Percentiles rank a stretch among this genome's conserved stretches.
Evolutionary conservation across 2,888 invertebrate species (phyloP).

Genomic region (Fragum sueziense): DNA sequence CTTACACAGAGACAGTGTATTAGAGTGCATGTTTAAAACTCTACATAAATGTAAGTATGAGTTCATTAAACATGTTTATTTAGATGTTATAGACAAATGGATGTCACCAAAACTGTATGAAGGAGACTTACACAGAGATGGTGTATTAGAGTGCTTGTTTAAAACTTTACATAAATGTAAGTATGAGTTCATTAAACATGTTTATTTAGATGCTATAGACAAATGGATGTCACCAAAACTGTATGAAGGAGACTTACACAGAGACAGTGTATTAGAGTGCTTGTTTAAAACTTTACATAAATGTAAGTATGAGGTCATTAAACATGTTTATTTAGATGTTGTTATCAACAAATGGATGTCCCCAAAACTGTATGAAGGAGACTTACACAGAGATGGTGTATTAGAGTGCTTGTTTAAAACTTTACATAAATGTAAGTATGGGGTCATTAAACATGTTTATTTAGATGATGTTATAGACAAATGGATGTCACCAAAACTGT

Average conservation of each 20-base stretch:
- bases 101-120: conserved; percentile 45
- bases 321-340: conserved; percentile 58
- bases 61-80: too few relatives aligned
- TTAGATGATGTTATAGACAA: conserved; percentile 58
- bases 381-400: conserved; percentile 45
- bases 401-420: conserved; percentile 53
- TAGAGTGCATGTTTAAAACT: conserved; percentile 52
- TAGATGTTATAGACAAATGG: conserved; percentile 61
- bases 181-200: too few relatives aligned
- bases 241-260: conserved; percentile 50
- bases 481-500: conserved; percentile 57
- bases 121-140: conserved; percentile 47
- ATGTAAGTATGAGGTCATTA: conserved; percentile 67
- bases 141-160: conserved; percentile 57
- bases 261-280: conserved; percentile 45
- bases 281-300: conserved; percentile 52
- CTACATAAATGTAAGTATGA: conserved; percentile 62
- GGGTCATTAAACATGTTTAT: conserved; percentile 3
- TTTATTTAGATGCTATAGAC: conserved; percentile 50
- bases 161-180: conserved; percentile 60
- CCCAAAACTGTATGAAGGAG: conserved; percentile 49
- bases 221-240: conserved; percentile 58
- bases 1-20: conserved; percentile 37
- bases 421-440: conserved; percentile 60
- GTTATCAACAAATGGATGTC: conserved; percentile 59